Evolutionary conservation across 1,140 invertebrate species (phyloP).

Genomic region (Anadara kagoshimensis): DNA sequence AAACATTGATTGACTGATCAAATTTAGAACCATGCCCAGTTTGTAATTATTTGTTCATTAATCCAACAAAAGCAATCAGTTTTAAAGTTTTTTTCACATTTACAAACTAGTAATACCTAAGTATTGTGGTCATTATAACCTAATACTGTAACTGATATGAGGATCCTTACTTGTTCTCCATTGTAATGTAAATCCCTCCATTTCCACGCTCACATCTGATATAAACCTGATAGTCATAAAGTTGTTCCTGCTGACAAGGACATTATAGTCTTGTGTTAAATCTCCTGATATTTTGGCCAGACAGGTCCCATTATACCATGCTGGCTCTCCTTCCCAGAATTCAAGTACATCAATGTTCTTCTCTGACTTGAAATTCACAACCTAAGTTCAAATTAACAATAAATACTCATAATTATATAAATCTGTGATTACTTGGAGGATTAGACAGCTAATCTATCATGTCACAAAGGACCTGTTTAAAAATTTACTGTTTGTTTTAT

Average conservation of each 20-base stretch:
- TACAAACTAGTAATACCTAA: too few species aligned
- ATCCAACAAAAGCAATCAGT: too few species aligned
- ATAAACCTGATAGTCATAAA: slow-evolving; percentile 35
- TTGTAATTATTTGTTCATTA: too few species aligned
- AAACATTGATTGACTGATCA: too few species aligned
- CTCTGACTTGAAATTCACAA: slow-evolving; percentile 37
- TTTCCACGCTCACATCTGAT: slow-evolving; percentile 32
- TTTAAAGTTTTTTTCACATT: too few species aligned
- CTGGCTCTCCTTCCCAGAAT: slow-evolving; percentile 37
- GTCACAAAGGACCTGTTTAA: too few species aligned
- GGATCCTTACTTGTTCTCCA: slow-evolving; percentile 39
- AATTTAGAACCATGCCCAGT: too few species aligned
- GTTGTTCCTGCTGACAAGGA: slow-evolving; percentile 43
- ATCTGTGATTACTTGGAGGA: not conserved
- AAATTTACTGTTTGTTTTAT: too few species aligned
- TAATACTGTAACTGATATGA: too few species aligned
- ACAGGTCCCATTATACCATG: slow-evolving; percentile 19
- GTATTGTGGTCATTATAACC: too few species aligned
- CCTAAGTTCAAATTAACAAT: slow-evolving; percentile 22
- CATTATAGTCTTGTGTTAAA: not conserved
- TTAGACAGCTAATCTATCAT: not conserved
- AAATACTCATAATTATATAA: not conserved
- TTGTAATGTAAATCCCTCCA: slow-evolving; percentile 31
- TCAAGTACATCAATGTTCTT: slow-evolving; percentile 42
- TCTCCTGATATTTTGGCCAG: slow-evolving; percentile 28